phyloP scores from a whole-genome alignment of 2,888 invertebrate genomes.

The Apotomis betuletana region DNA sequence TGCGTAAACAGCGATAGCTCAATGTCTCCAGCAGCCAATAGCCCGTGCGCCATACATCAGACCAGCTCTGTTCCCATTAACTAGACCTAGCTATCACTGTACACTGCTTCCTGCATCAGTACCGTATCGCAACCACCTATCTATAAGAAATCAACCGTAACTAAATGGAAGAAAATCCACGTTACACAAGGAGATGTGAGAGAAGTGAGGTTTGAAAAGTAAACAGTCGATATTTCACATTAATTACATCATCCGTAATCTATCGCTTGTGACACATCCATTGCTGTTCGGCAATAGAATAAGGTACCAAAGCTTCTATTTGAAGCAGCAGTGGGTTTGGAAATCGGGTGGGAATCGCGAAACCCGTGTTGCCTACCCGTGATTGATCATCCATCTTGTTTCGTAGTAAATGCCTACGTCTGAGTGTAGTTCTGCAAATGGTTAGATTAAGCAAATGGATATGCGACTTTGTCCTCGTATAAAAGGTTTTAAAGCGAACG shows the following conservation, averaged over 20 bases:
- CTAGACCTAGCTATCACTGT: constrained; percentile 33
- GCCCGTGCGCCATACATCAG: constrained; percentile 33
- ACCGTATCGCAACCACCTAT: neutral
- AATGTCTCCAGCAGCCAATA: constrained; percentile 31
- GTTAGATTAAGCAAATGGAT: constrained; percentile 40
- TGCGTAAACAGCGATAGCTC: constrained; percentile 33
- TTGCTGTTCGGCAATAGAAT: neutral
- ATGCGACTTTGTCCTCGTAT: constrained; percentile 22
- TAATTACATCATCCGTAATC: constrained; percentile 27
- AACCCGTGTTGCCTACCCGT: neutral
- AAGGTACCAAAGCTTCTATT: neutral
- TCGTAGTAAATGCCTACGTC: constrained; percentile 40
- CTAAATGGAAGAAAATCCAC: neutral
- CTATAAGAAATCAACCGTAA: neutral
- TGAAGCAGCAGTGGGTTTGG: neutral
- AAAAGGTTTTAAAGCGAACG: constrained; percentile 35
- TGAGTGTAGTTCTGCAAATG: constrained; percentile 38
- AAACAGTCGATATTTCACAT: constrained; percentile 31
- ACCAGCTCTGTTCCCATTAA: constrained; percentile 36
- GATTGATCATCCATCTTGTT: constrained; percentile 38
- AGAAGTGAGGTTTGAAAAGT: constrained; percentile 20
- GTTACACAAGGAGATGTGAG: neutral
- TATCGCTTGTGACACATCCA: neutral
- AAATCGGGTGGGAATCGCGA: neutral
- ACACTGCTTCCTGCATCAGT: neutral